A percentile compares a stretch with the other conserved stretches of the same genome.
phyloP scores from a whole-genome alignment of 1,140 invertebrate species.

The Drosophila sproati region DNA sequence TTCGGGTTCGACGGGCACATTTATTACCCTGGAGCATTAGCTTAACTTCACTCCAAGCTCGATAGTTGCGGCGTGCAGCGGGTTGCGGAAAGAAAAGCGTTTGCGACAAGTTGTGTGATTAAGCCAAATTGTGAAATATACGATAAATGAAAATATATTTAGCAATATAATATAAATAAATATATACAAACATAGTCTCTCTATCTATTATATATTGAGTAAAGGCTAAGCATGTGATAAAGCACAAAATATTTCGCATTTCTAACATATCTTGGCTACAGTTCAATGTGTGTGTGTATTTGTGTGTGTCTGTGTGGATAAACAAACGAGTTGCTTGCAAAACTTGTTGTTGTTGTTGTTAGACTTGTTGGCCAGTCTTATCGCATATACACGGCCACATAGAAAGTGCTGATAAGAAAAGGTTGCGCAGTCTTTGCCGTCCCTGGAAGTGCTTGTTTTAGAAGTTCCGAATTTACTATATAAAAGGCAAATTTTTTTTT shows the following conservation, averaged over 20 bases:
- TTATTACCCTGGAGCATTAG: conserved; percentile 24
- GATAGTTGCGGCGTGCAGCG: conserved; percentile 44
- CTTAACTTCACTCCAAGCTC: conserved; percentile 38
- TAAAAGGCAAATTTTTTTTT: background rate
- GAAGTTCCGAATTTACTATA: background rate
- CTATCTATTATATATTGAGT: background rate
- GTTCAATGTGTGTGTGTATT: background rate
- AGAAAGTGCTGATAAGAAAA: conserved; percentile 55
- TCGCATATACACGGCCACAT: conserved; percentile 9
- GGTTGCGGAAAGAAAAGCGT: conserved; percentile 11
- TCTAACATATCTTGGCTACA: conserved; percentile 20
- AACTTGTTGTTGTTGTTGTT: conserved; percentile 5
- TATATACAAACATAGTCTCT: background rate
- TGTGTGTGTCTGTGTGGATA: conserved; percentile 24
- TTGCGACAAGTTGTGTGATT: conserved; percentile 3
- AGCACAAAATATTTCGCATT: conserved; percentile 6
- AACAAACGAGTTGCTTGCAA: conserved; percentile 32
- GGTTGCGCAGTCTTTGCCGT: conserved; percentile 49
- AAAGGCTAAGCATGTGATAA: conserved; percentile 17
- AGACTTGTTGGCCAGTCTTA: conserved; percentile 17
- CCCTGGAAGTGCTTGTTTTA: conserved; percentile 21
- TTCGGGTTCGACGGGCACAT: conserved; percentile 27
- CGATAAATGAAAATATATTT: no score
- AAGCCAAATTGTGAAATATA: conserved; percentile 1
- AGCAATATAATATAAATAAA: background rate